These are phyloP conservation scores for Prunella fulvescens DNA, from an alignment of 2,113 vertebrate species.

Conservation along the genomic window DNA sequence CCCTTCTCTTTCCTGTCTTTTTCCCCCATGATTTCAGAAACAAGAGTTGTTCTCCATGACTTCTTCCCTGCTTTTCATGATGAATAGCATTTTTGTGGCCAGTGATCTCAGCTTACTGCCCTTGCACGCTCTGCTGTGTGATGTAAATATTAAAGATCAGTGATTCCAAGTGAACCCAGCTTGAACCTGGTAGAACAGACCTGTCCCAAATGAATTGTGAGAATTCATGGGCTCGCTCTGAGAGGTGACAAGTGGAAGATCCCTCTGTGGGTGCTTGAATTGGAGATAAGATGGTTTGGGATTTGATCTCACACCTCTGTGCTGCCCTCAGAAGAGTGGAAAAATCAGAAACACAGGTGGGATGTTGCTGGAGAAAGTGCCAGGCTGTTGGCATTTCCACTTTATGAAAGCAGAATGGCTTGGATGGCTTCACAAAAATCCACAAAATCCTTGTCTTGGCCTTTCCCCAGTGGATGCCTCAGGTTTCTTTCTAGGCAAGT, in stretches of 20 bases:
- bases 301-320: neutral
- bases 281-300: neutral
- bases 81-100: neutral
- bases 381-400: neutral
- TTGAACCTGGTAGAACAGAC: neutral
- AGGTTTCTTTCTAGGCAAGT: neutral
- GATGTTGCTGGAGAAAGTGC: neutral
- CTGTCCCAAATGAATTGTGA: neutral
- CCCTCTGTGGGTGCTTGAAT: neutral
- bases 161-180: conserved; percentile 20
- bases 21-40: neutral
- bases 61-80: neutral
- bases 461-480: neutral
- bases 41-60: neutral
- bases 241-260: neutral
- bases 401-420: neutral
- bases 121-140: neutral
- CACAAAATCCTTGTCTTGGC: neutral
- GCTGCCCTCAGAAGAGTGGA: neutral
- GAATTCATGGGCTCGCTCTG: conserved; percentile 38
- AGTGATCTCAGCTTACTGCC: neutral
- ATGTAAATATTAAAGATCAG: conserved; percentile 25
- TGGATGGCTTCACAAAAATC: neutral
- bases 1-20: neutral
- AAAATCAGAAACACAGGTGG: neutral